These are phyloP conservation scores for Bugula neritina DNA, from an alignment of 2,888 invertebrate genomes.

Conservation along the genomic window DNA sequence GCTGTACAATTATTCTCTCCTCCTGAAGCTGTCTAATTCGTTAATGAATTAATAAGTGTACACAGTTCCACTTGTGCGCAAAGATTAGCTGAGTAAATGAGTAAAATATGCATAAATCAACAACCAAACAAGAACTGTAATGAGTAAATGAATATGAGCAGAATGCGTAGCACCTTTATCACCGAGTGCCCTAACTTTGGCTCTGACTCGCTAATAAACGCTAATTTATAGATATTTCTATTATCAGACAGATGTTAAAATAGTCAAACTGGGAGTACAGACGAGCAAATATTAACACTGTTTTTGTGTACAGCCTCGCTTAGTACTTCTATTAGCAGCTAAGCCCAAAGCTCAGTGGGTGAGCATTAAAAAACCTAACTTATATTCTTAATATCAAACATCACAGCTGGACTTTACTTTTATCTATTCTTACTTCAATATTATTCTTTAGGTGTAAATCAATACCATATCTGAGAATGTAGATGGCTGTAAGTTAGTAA, in stretches of 20 bases:
- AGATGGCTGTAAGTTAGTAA: too few species aligned
- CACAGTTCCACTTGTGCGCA: not conserved
- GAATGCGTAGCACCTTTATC: too few species aligned
- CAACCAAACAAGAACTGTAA: not conserved
- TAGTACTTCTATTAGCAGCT: not conserved
- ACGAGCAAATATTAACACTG: not conserved
- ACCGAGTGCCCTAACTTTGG: not conserved
- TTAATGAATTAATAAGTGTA: slow-evolving; percentile 21
- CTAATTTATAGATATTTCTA: not conserved
- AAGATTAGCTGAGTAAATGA: not conserved
- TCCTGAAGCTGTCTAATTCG: not conserved
- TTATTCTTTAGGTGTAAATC: slow-evolving; percentile 19
- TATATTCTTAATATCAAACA: slow-evolving; percentile 20
- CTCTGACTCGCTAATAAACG: not conserved
- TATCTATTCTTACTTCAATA: slow-evolving; percentile 15
- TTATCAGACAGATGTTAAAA: slow-evolving; percentile 12
- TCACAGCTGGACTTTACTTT: slow-evolving; percentile 19
- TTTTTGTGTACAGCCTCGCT: not conserved
- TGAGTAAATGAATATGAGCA: not conserved
- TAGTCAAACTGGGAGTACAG: not conserved
- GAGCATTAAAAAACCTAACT: not conserved
- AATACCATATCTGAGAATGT: slow-evolving; percentile 4
- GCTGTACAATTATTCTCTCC: not conserved
- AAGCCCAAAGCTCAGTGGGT: not conserved
- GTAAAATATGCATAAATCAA: not conserved